Percentiles rank a stretch among this genome's conserved stretches.
These are phyloP conservation scores for Habrosyne pyritoides DNA, from an alignment of 2,888 invertebrate species.

Conservation along the genomic window DNA sequence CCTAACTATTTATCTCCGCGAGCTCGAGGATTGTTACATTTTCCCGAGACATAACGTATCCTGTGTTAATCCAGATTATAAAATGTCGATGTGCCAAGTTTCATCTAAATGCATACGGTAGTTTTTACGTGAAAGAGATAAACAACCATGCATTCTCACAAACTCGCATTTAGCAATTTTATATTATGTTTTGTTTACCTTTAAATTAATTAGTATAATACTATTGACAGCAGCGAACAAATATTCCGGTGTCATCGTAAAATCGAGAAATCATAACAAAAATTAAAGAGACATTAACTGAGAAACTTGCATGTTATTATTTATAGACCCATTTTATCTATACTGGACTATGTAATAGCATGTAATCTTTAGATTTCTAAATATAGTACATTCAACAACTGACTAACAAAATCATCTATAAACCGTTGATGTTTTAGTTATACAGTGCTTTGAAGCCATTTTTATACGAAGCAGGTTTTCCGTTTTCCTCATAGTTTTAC, in stretches of 20 bases:
- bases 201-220: neutral
- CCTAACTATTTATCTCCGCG: too few species aligned
- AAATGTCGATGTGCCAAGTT: too few species aligned
- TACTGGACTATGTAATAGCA: neutral
- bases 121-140: too few species aligned
- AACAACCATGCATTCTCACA: too few species aligned
- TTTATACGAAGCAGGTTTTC: too few species aligned
- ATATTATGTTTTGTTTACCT: neutral
- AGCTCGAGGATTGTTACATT: too few species aligned
- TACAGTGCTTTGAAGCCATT: too few species aligned
- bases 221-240: neutral
- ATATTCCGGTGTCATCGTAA: neutral
- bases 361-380: neutral
- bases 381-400: neutral
- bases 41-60: too few species aligned
- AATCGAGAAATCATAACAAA: neutral
- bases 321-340: slow-evolving; percentile 1
- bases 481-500: too few species aligned
- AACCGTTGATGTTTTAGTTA: too few species aligned
- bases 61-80: too few species aligned
- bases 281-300: neutral
- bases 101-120: too few species aligned
- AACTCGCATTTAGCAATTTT: neutral
- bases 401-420: neutral
- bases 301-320: neutral